Percentiles rank a stretch among this genome's conserved stretches.
phyloP scores from a whole-genome alignment of 2,888 invertebrate species.

The Nomada hirtipes region DNA sequence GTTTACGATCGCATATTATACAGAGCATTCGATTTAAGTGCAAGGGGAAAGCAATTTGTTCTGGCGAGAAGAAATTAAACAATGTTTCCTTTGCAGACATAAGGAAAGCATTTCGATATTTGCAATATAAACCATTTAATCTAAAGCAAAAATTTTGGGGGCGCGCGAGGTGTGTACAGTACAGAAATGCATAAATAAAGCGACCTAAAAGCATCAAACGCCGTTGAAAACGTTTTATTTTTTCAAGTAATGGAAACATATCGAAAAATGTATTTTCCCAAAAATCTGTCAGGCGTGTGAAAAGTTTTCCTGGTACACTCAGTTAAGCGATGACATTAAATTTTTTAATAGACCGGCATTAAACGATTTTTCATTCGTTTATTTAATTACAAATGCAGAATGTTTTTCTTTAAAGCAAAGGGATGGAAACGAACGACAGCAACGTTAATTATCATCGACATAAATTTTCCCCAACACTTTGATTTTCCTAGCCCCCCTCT shows the following conservation, averaged over 20 bases:
- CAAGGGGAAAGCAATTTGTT: not conserved
- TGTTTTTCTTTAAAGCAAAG: too few species aligned
- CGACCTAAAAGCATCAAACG: conserved; percentile 41
- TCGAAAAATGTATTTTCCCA: conserved; percentile 30
- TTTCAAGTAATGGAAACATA: conserved; percentile 31
- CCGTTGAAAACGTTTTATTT: not conserved
- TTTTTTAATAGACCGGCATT: not conserved
- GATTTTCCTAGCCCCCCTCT: not conserved
- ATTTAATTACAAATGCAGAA: not conserved
- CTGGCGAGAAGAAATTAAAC: not conserved
- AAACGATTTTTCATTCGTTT: not conserved
- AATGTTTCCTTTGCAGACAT: not conserved
- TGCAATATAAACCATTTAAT: not conserved
- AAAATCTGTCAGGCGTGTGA: conserved; percentile 29
- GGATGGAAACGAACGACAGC: too few species aligned
- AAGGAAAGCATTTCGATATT: not conserved
- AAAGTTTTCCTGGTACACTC: conserved; percentile 15
- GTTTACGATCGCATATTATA: too few species aligned
- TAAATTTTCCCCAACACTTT: not conserved
- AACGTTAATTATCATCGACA: not conserved
- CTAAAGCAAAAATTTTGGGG: not conserved
- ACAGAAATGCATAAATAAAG: conserved; percentile 64
- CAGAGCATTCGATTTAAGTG: not conserved
- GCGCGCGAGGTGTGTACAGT: conserved; percentile 6
- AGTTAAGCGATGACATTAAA: not conserved